These are phyloP conservation scores for Zonotrichia albicollis DNA, from an alignment of 2,797 vertebrate species.

Conservation along the genomic window DNA sequence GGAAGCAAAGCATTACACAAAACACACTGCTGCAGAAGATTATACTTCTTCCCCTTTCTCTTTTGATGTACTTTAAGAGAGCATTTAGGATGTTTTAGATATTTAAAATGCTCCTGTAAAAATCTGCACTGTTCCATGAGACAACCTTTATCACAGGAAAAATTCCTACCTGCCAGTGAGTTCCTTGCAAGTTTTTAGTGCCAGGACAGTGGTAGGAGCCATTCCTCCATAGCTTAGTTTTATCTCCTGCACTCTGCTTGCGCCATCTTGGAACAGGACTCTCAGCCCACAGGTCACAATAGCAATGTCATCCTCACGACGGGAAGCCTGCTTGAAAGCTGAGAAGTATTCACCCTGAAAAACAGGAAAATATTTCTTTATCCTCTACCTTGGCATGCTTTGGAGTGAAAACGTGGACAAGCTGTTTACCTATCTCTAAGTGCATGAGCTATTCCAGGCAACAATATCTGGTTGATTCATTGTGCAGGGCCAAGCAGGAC, in stretches of 20 bases:
- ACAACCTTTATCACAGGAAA: not conserved
- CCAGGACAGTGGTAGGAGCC: slow-evolving; percentile 82
- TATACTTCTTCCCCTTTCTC: not conserved
- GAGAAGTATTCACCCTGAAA: slow-evolving; percentile 85
- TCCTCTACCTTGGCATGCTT: not conserved
- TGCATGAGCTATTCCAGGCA: not conserved
- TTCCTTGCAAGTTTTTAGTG: slow-evolving; percentile 71
- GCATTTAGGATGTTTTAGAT: not conserved
- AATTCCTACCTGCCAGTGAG: slow-evolving; percentile 76
- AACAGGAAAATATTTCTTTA: not conserved
- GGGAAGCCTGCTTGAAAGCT: slow-evolving; percentile 88
- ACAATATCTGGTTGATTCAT: not conserved
- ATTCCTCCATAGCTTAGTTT: slow-evolving; percentile 86
- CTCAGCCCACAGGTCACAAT: slow-evolving; percentile 87
- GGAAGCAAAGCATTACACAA: not conserved
- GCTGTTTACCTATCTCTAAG: not conserved
- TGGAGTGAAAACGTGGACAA: not conserved
- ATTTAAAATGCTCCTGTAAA: not conserved
- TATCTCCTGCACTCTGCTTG: slow-evolving; percentile 73
- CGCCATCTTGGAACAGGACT: slow-evolving; percentile 77
- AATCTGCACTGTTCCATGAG: not conserved
- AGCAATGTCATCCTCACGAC: slow-evolving; percentile 90
- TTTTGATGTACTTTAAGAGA: not conserved
- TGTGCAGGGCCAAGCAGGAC: not conserved
- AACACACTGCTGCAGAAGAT: not conserved